A percentile compares a stretch with the other conserved stretches of the same genome.
Evolutionary conservation across 2,888 invertebrate species (phyloP).

Genomic region (Drosophila demipolita): DNA sequence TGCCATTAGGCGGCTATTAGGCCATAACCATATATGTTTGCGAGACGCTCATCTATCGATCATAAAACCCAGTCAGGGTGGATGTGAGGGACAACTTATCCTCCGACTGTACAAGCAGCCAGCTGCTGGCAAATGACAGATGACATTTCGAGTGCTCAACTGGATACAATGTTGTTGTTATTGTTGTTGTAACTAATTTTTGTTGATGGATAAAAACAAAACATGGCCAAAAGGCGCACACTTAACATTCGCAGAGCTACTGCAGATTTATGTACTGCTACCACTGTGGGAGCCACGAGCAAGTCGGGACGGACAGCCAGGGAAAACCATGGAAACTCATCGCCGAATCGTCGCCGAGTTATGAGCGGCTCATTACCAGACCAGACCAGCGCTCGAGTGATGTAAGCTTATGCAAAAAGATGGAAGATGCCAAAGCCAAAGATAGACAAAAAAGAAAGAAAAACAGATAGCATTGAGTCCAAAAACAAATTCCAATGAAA

Average conservation of each 20-base stretch:
- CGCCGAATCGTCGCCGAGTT: conserved; percentile 14
- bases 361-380: conserved; percentile 64
- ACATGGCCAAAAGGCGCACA: conserved; percentile 23
- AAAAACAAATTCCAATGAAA: conserved; percentile 64
- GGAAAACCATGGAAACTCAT: conserved; percentile 1
- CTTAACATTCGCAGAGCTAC: conserved; percentile 29
- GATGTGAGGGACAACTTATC: conserved; percentile 1
- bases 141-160: conserved; percentile 70
- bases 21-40: conserved; percentile 68
- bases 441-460: conserved; percentile 5
- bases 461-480: conserved; percentile 14
- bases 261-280: conserved; percentile 43
- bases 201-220: conserved; percentile 44
- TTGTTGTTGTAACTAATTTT: conserved; percentile 67
- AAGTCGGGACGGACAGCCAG: background rate
- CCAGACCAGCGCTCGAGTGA: conserved; percentile 43
- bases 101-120: conserved; percentile 8
- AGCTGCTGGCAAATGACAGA: conserved; percentile 75
- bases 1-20: conserved; percentile 75
- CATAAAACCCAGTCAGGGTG: conserved; percentile 46
- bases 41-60: conserved; percentile 57
- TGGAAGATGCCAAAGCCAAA: conserved; percentile 9
- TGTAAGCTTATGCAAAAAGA: conserved; percentile 62
- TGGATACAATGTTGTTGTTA: conserved; percentile 21
- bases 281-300: conserved; percentile 29